These are phyloP conservation scores for Ephialtes manifestator DNA, from an alignment of 2,888 invertebrate species.

Conservation along the genomic window DNA sequence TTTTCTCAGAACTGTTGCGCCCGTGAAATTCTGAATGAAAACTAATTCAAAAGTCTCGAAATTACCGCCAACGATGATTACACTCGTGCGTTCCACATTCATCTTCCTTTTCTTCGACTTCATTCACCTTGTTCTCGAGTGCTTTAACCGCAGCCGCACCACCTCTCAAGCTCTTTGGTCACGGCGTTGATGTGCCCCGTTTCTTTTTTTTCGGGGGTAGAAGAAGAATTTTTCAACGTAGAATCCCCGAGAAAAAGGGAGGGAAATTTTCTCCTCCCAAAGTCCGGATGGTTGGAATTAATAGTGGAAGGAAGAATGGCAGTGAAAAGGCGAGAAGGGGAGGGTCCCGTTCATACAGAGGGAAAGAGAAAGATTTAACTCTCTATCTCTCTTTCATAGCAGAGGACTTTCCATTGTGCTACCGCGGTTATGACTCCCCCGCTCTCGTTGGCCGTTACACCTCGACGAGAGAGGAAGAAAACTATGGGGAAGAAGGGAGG, in stretches of 20 bases:
- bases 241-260: slow-evolving; percentile 29
- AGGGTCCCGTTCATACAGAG: slow-evolving; percentile 54
- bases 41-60: slow-evolving; percentile 12
- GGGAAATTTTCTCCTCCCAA: background rate
- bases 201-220: slow-evolving; percentile 22
- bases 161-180: slow-evolving; percentile 25
- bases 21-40: background rate
- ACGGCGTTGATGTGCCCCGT: background rate
- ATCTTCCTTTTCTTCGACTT: slow-evolving; percentile 33
- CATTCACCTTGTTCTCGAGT: slow-evolving; percentile 10
- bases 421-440: slow-evolving; percentile 76
- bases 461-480: slow-evolving; percentile 51
- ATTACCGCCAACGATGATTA: slow-evolving; percentile 19
- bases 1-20: background rate
- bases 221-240: slow-evolving; percentile 62
- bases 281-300: slow-evolving; percentile 67
- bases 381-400: background rate
- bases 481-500: slow-evolving; percentile 74
- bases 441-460: slow-evolving; percentile 55
- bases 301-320: slow-evolving; percentile 76
- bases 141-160: slow-evolving; percentile 8
- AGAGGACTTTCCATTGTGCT: slow-evolving; percentile 75
- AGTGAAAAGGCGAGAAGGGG: slow-evolving; percentile 73
- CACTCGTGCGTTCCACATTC: slow-evolving; percentile 17
- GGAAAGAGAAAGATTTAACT: background rate